phyloP scores from a whole-genome alignment of 2,888 invertebrate species.

The Meliscaeva auricollis region DNA sequence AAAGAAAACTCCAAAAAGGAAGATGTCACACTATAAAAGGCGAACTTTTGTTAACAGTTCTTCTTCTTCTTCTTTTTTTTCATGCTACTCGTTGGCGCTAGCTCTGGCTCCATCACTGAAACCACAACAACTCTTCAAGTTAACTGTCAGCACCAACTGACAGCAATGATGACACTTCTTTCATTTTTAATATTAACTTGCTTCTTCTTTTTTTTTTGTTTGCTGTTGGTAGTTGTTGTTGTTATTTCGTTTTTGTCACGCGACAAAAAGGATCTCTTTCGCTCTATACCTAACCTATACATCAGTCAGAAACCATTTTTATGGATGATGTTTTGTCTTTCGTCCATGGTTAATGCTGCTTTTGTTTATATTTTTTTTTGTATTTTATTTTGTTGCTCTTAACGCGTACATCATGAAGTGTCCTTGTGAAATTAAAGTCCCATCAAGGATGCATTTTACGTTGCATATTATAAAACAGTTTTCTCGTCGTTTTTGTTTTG shows the following conservation, averaged over 20 bases:
- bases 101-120: conserved; percentile 13
- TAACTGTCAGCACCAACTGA: conserved; percentile 69
- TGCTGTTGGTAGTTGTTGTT: conserved; percentile 8
- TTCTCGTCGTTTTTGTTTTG: neutral
- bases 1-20: conserved; percentile 21
- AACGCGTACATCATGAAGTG: conserved; percentile 25
- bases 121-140: conserved; percentile 63
- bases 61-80: neutral
- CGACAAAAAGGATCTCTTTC: conserved; percentile 22
- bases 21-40: conserved; percentile 59
- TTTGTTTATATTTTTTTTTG: conserved; percentile 15
- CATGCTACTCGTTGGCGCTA: neutral
- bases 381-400: conserved; percentile 8
- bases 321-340: conserved; percentile 4
- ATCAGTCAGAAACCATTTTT: neutral
- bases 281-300: neutral
- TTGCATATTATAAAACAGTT: conserved; percentile 28
- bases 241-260: conserved; percentile 3
- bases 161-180: conserved; percentile 71
- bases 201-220: conserved; percentile 16
- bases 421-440: conserved; percentile 51
- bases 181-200: conserved; percentile 66
- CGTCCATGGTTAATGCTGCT: conserved; percentile 53
- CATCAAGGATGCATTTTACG: conserved; percentile 41
- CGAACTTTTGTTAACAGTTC: conserved; percentile 36